Evolutionary conservation across 2,888 invertebrate species (phyloP).

Genomic region (Seira musarum): DNA sequence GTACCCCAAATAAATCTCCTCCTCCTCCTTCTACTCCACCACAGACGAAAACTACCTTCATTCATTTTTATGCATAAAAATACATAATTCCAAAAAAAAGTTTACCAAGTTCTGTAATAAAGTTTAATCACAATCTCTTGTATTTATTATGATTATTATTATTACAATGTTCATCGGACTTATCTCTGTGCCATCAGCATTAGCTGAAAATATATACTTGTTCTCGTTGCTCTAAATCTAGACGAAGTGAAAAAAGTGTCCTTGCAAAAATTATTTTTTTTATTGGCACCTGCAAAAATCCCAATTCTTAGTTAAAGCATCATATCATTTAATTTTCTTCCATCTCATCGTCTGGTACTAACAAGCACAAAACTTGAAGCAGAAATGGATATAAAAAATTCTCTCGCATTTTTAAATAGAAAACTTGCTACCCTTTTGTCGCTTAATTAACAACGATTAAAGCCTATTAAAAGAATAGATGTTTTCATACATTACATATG

Average conservation of each 20-base stretch:
- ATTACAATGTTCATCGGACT: neutral
- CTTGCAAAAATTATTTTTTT: slow-evolving; percentile 11
- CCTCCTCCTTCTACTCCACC: too few relatives aligned
- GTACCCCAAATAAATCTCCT: too few relatives aligned
- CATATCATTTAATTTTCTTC: neutral
- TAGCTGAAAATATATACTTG: neutral
- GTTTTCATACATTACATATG: neutral
- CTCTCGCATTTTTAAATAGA: neutral
- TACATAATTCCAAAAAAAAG: too few relatives aligned
- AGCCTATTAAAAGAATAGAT: slow-evolving; percentile 14
- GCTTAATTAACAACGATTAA: slow-evolving; percentile 21
- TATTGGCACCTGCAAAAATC: neutral
- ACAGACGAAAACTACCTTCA: too few relatives aligned
- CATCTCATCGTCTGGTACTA: neutral
- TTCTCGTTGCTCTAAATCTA: neutral
- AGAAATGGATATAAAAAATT: too few relatives aligned
- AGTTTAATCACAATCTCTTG: neutral
- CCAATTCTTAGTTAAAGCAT: neutral
- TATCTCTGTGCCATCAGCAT: neutral
- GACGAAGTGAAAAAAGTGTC: neutral
- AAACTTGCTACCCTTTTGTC: slow-evolving; percentile 6
- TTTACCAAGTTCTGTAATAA: too few relatives aligned
- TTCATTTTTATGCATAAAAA: too few relatives aligned
- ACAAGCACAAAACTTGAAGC: neutral
- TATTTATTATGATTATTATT: neutral